phyloP scores from a whole-genome alignment of 1,140 invertebrate species.

The Manduca sexta region DNA sequence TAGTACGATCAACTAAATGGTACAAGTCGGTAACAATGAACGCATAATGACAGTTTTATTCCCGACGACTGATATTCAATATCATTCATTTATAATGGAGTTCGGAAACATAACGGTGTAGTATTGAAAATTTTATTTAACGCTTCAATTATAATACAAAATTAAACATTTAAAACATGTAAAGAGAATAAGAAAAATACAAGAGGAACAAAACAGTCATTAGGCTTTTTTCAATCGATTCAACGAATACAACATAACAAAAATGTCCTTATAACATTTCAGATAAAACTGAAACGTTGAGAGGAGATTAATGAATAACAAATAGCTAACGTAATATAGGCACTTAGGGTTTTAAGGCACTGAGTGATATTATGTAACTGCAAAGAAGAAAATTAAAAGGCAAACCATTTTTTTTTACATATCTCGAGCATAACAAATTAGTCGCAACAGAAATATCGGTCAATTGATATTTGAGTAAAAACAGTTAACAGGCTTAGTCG shows the following conservation, averaged over 20 bases:
- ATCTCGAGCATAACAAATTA: too few species aligned
- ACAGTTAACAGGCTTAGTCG: too few species aligned
- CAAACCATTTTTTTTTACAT: too few species aligned
- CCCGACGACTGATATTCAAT: constrained; percentile 11
- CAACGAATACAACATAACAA: constrained; percentile 4
- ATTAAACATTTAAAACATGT: background rate
- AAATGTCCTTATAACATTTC: constrained; percentile 33
- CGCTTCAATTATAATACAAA: background rate
- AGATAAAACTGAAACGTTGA: constrained; percentile 25
- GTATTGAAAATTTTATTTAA: background rate
- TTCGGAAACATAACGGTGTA: too few species aligned
- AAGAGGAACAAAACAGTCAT: constrained; percentile 42
- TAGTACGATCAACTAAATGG: constrained; percentile 30
- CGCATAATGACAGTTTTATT: constrained; percentile 53
- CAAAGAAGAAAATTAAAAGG: too few species aligned
- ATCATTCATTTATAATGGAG: too few species aligned
- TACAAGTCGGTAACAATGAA: constrained; percentile 24
- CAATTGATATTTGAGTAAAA: too few species aligned
- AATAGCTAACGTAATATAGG: constrained; percentile 19
- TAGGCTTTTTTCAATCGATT: constrained; percentile 6
- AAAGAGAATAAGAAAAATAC: background rate
- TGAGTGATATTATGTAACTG: constrained; percentile 35
- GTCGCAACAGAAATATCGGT: too few species aligned
- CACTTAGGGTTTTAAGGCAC: constrained; percentile 58
- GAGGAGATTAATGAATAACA: constrained; percentile 24